Base-by-base conservation (phyloP, 2,113 vertebrate genomes). In the Emydocephalus ijimae region DNA sequence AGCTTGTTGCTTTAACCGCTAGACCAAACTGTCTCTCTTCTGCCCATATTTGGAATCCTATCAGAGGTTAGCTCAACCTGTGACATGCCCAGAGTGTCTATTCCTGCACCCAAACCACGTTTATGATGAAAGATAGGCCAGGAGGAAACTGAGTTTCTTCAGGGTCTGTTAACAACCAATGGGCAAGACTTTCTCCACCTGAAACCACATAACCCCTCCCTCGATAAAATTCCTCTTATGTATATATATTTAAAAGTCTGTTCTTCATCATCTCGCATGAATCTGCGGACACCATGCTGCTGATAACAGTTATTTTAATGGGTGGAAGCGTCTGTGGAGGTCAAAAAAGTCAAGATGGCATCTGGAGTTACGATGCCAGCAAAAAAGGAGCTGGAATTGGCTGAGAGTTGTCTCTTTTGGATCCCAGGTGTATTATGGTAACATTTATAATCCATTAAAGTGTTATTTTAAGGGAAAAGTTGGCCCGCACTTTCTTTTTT, bases 401-500 rank as follows among this genome's bases (percentile, higher is more conserved):
- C n/a, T 74, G n/a, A 74, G 15, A 8, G n/a, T 74, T 74, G n/a
- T 18, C 5, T 20, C 6, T 39, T 74, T 74, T 74, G 5, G 15
- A 20, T 20, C 29, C n/a, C 64, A 15, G 15, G 15, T 8, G 20
- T 5, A 14, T 39, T 57, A 34, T 39, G 11, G 59, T 89, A 45
- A 59, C 54, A 11, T 89, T 89, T 57, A 34, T 88, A 39, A 89
- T n/a, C 54, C 9, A 39, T 11, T 20, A 5, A 56, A 23, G 20
- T 24, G 55, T 55, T 14, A 24, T 54, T 89, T 50, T 57, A 39
- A 56, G 23, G n/a, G 8, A 0, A 14, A 74, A 74, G 15, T 34
- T 6, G 0, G 5, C 15, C 34, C 15, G 2, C n/a, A 8, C 2
- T 18, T 3, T 6, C 29, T 29, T 14, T 64, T 14, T 34, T 69